Evolutionary conservation across 2,888 invertebrate species (phyloP).

Genomic region (Mayetiola destructor): DNA sequence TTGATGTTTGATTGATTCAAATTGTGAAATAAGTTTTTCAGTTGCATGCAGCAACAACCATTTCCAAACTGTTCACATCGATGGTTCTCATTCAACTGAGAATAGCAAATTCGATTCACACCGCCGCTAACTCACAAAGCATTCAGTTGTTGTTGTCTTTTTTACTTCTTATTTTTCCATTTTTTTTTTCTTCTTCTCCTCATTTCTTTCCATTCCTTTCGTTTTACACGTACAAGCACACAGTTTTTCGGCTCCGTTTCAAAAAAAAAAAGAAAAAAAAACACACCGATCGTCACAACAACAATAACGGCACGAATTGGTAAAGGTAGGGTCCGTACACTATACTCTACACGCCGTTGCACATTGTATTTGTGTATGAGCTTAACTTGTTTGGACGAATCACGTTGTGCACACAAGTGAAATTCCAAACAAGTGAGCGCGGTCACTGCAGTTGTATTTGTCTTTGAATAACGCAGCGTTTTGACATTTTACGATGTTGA

Average conservation of each 20-base stretch:
- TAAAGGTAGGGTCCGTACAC: slow-evolving; percentile 11
- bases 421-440: slow-evolving; percentile 8
- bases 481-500: too few relatives aligned
- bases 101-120: not conserved
- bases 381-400: too few relatives aligned
- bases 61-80: slow-evolving; percentile 6
- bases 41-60: not conserved
- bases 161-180: not conserved
- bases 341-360: not conserved
- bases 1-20: too few relatives aligned
- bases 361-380: too few relatives aligned
- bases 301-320: not conserved
- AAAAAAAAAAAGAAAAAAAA: not conserved
- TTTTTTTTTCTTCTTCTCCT: too few relatives aligned
- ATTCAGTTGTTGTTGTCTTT: not conserved
- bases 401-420: not conserved
- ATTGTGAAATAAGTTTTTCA: too few relatives aligned
- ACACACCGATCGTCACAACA: not conserved
- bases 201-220: too few relatives aligned
- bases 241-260: too few relatives aligned
- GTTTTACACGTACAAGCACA: too few relatives aligned
- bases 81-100: slow-evolving; percentile 11
- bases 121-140: slow-evolving; percentile 8
- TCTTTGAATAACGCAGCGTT: too few relatives aligned
- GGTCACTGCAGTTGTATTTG: slow-evolving; percentile 4